Evolutionary conservation across 2,888 invertebrate species (phyloP), one percentile per base, ranked within the genome.

Genomic region (Sinohyriopsis cumingii): DNA sequence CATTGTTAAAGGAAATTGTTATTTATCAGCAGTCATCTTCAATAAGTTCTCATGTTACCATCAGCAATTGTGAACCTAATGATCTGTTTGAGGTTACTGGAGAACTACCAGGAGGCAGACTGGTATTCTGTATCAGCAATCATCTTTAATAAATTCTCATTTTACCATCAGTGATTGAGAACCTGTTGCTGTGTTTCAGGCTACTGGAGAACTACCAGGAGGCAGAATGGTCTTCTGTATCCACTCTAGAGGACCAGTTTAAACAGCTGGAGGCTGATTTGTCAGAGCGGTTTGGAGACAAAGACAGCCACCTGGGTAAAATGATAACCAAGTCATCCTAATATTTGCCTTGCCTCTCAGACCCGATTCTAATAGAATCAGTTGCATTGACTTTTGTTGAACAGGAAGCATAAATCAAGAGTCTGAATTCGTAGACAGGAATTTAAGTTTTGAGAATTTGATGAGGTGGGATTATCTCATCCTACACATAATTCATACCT

Each of bases 211-310:
- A 88, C 64, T 90, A 91, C 76, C 71, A 89, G 72, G 91, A 91
- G 76, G 85, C 90, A 18, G 89, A 87, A 54, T 91, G 91, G 91
- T 84, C 90, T 25, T 86, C 90, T 12, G 89, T 89, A 82, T 84
- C 89, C 22, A 86, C 82, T 6, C 78, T 90, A 33, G 90, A 91
- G 75, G 81, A 84, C 93, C 88, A 90, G 67, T 84, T 92, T 60
- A 84, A 90, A 75, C 93, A 94, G 88, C 94, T 97, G 80, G 96
- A 96, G 89, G 93, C 93, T 19, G 91, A 93, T 81, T 72, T 85
- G 72, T 94, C 93, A 18, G 92, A 93, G 82, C 92, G 94, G 86
- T 94, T 94, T 79, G 87, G 86, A 9, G 87, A 84, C 24, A 71
- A 76, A 18, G 71, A 55, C 20, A 67, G 45, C 15, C 45, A 45